Conservation (phyloP, 2,797 vertebrate genomes). For the Pangasius mekongensis region DNA sequence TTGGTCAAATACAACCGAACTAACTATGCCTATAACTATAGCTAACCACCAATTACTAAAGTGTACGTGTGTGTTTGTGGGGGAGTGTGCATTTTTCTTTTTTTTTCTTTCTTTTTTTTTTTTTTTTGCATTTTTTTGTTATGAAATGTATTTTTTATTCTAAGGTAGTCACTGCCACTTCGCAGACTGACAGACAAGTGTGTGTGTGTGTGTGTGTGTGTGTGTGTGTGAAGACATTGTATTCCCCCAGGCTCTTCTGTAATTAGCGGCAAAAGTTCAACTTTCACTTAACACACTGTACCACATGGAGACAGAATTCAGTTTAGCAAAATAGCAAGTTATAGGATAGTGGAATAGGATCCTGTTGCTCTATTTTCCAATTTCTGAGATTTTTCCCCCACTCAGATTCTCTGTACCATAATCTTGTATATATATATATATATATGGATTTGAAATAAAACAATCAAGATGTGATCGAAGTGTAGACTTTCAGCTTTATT, state of each 20-base stretch:
- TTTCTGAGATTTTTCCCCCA: background rate
- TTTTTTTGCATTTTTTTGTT: background rate
- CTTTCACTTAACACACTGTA: constrained; percentile 14
- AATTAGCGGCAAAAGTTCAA: constrained; percentile 40
- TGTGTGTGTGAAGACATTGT: constrained; percentile 51
- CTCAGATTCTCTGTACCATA: background rate
- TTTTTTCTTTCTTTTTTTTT: background rate
- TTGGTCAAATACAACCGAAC: background rate
- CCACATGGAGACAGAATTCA: constrained; percentile 14
- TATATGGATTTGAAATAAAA: too few species aligned
- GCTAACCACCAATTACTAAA: background rate
- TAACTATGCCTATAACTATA: background rate
- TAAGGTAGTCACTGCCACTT: background rate
- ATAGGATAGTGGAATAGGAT: background rate
- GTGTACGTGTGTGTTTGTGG: background rate
- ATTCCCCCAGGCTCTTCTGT: constrained; percentile 18
- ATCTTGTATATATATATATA: background rate
- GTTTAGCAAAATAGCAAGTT: background rate
- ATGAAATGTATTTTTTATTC: background rate
- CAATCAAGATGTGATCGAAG: too few species aligned
- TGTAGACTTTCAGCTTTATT: too few species aligned
- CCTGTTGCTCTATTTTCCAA: background rate
- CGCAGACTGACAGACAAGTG: background rate
- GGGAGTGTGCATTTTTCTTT: constrained; percentile 37
- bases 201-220: constrained; percentile 7